Percentiles rank a stretch among this genome's conserved stretches.
These are phyloP conservation scores for Panthera tigris DNA, from an alignment of 2,113 vertebrate species.

Conservation along the genomic window DNA sequence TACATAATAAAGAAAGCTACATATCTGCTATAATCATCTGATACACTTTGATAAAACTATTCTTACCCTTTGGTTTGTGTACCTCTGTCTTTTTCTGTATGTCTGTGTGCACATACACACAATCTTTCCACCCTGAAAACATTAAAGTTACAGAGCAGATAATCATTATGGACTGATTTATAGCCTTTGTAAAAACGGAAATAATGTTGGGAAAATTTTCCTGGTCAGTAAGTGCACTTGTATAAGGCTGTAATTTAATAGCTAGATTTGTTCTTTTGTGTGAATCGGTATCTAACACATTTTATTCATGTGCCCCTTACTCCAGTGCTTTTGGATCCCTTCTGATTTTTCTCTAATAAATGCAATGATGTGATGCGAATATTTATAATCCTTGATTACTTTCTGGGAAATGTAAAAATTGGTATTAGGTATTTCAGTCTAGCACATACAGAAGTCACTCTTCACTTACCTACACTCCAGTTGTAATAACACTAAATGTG, in stretches of 20 bases:
- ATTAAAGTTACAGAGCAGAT: neutral
- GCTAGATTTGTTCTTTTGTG: neutral
- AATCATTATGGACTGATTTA: neutral
- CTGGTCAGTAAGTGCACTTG: neutral
- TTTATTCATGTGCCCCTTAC: neutral
- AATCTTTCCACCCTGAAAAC: no score
- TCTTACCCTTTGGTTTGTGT: neutral
- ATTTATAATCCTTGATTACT: neutral
- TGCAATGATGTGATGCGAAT: neutral
- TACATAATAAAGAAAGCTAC: neutral
- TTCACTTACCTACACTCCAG: neutral
- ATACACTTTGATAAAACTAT: neutral
- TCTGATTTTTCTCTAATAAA: neutral
- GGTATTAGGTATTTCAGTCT: neutral
- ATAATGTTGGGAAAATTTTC: neutral
- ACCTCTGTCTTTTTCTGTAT: neutral
- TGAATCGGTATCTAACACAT: neutral
- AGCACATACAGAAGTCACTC: neutral
- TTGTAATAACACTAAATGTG: neutral
- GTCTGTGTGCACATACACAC: neutral
- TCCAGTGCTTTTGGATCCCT: neutral
- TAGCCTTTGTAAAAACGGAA: neutral
- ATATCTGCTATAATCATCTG: neutral
- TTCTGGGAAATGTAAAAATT: neutral
- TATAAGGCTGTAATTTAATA: neutral